These are phyloP conservation scores for Lasiommata megera DNA, from an alignment of 2,888 invertebrate genomes.

Conservation along the genomic window DNA sequence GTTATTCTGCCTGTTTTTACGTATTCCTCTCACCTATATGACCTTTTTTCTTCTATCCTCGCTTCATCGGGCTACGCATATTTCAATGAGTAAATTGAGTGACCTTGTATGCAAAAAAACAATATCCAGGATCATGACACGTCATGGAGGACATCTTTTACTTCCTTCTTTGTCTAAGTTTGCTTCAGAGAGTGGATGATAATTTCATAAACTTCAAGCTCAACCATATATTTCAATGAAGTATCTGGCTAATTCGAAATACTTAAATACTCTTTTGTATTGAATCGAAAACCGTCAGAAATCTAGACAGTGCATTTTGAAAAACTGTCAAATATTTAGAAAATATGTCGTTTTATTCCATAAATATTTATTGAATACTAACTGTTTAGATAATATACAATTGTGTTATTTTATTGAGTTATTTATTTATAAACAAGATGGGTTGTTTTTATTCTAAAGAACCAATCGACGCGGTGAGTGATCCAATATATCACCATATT, in stretches of 20 bases:
- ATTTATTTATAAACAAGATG: slow-evolving; percentile 51
- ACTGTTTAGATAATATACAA: slow-evolving; percentile 46
- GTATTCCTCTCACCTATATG: no score
- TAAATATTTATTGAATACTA: slow-evolving; percentile 50
- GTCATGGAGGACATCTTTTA: no score
- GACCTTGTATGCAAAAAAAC: no score
- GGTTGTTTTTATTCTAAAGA: slow-evolving; percentile 65
- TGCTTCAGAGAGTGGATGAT: no score
- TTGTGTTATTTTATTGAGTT: slow-evolving; percentile 39
- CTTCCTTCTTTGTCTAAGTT: no score
- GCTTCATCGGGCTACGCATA: no score
- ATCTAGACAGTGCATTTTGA: slow-evolving; percentile 66
- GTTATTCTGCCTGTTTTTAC: no score
- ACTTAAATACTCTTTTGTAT: neutral
- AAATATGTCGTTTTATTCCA: slow-evolving; percentile 62
- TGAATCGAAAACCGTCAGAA: slow-evolving; percentile 53
- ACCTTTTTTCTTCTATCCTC: no score
- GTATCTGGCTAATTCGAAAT: neutral
- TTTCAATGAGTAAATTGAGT: no score
- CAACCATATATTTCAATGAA: no score
- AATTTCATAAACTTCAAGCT: no score
- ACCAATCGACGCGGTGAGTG: slow-evolving; percentile 51
- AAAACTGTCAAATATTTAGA: slow-evolving; percentile 66
- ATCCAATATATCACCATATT: neutral
- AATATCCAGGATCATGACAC: no score